A percentile compares a stretch with the other conserved stretches of the same genome.
Evolutionary conservation across 1,140 invertebrate species (phyloP).

Genomic region (Penaeus indicus): DNA sequence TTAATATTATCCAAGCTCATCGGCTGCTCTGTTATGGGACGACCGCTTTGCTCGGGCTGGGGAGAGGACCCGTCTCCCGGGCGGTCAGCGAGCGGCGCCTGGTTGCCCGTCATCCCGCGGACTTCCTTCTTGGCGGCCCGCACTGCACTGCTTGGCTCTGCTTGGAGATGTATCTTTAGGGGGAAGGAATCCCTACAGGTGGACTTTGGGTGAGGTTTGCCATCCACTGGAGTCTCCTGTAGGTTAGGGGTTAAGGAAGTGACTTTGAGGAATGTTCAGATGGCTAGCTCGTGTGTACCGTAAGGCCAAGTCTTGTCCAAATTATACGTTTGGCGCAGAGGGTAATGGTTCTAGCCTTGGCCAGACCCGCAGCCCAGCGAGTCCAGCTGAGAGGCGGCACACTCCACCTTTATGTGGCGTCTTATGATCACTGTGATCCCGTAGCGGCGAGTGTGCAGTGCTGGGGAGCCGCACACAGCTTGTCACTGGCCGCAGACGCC

Average conservation of each 20-base stretch:
- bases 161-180: not conserved
- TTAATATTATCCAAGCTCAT: conserved; percentile 27
- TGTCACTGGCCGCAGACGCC: not conserved
- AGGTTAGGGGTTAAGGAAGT: conserved; percentile 39
- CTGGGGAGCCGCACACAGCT: not conserved
- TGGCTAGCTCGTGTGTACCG: conserved; percentile 57
- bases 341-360: conserved; percentile 62
- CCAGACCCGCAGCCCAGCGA: conserved; percentile 27
- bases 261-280: conserved; percentile 56
- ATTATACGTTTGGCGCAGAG: conserved; percentile 62
- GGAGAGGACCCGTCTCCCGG: not conserved
- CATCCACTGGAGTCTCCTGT: not conserved
- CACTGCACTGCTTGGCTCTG: not conserved
- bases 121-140: conserved; percentile 28
- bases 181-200: not conserved
- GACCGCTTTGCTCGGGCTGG: not conserved
- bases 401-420: conserved; percentile 43
- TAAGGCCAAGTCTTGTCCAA: conserved; percentile 62
- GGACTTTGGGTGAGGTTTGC: not conserved
- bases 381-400: conserved; percentile 12
- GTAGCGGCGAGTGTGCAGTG: too few relatives aligned
- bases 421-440: conserved; percentile 18
- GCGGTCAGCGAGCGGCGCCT: conserved; percentile 36
- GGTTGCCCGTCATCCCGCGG: conserved; percentile 16
- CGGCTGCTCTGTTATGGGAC: conserved; percentile 14